Base-by-base conservation (phyloP, 2,113 vertebrate genomes). In the Actinemys pallida region DNA sequence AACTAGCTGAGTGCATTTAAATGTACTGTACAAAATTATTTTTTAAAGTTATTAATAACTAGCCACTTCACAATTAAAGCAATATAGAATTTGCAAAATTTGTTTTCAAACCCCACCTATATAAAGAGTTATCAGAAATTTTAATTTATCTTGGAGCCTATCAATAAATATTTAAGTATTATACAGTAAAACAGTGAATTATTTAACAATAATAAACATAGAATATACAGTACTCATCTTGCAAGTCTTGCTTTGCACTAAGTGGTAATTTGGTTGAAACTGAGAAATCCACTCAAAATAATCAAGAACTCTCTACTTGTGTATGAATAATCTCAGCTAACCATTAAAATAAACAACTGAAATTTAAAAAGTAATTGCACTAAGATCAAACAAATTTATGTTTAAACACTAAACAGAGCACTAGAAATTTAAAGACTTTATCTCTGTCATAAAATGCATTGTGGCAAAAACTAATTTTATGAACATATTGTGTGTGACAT, bases 251-350 rank as follows among this genome's bases (percentile, higher is more conserved):
- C 90, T 88, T 96, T 98, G 81, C 88, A 95, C 85, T 94, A 96
- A 8, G 92, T 96, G 50, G 52, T 87, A 87, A 72, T 97, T 96
- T 98, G 97, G 97, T 95, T 98, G 96, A 98, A 98, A 98, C 96
- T 96, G 97, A 98, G 97, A 98, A 97, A 97, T 92, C 65, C 89
- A 90, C 94, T 97, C 95, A 85, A 76, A 91, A 96, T 96, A 97
- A 97, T 95, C 90, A 94, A 88, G 97, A 97, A 94, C 92, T 90
- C 81, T 57, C 93, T 85, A 86, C 76, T 97, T 93, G 95, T 93
- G 94, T 92, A 94, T 54, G 87, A 95, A 65, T 96, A 97, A 81
- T 96, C 86, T 93, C 87, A 96, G 89, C 96, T 96, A 96, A 96
- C 84, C 57, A 85, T 97, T 96, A 93, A 96, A 75, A 78, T 35